Evolutionary conservation across 2,888 invertebrate genomes (phyloP).

Genomic region (Himalopsyche tibetana): DNA sequence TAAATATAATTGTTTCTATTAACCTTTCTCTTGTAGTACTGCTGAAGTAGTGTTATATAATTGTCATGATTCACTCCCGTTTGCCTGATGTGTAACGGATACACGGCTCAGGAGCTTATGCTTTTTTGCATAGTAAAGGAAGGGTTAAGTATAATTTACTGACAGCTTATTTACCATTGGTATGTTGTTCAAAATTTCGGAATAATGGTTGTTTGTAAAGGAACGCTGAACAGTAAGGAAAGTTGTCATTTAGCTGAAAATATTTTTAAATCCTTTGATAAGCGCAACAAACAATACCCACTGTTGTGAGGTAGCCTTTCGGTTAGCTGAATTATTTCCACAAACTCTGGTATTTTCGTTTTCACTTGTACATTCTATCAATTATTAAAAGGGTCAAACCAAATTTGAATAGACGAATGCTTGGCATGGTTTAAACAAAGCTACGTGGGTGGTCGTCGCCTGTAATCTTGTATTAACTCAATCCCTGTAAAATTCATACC

Average conservation of each 20-base stretch:
- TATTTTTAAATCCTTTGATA: conserved; percentile 31
- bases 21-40: too few species aligned
- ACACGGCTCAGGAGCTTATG: too few species aligned
- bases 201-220: too few species aligned
- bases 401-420: conserved; percentile 52
- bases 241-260: neutral
- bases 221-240: neutral
- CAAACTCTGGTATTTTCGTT: conserved; percentile 47
- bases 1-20: too few species aligned
- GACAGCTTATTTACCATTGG: too few species aligned
- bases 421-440: conserved; percentile 42
- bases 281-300: conserved; percentile 44
- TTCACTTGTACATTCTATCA: conserved; percentile 55
- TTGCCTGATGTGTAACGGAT: too few species aligned
- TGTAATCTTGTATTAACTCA: conserved; percentile 41
- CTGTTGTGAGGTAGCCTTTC: conserved; percentile 40
- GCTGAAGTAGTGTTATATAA: too few species aligned
- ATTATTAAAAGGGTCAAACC: conserved; percentile 64
- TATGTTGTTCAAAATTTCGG: too few species aligned
- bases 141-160: too few species aligned
- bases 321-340: conserved; percentile 45
- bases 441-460: conserved; percentile 31
- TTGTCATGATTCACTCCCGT: too few species aligned
- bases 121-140: too few species aligned
- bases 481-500: conserved; percentile 35